These are phyloP conservation scores for Ostrea edulis DNA, from an alignment of 1,140 invertebrate species.

Conservation along the genomic window DNA sequence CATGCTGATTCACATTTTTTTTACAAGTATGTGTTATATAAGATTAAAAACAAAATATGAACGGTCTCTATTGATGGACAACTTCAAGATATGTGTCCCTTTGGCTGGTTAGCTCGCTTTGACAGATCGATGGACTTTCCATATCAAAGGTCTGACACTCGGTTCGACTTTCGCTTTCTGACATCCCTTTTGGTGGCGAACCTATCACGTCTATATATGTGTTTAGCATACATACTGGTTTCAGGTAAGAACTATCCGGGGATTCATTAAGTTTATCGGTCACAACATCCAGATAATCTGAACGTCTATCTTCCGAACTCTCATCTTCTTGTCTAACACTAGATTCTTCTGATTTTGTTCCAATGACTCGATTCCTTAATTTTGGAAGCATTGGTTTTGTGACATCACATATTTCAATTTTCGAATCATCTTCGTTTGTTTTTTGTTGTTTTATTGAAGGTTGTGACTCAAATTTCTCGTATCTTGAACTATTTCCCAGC, in stretches of 20 bases:
- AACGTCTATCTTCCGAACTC: background rate
- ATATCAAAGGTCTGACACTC: background rate
- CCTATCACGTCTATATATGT: background rate
- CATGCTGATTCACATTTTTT: too few species aligned
- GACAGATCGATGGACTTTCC: background rate
- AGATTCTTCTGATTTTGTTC: background rate
- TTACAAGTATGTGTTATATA: too few species aligned
- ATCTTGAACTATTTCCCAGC: background rate
- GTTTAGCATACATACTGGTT: background rate
- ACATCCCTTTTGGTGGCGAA: background rate
- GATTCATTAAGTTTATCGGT: background rate
- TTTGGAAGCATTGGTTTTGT: background rate
- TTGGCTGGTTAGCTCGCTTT: background rate
- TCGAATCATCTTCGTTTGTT: too few species aligned
- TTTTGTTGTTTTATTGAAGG: background rate
- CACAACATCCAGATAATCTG: background rate
- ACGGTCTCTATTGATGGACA: background rate
- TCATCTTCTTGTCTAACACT: background rate
- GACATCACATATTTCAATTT: too few species aligned
- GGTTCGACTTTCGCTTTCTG: background rate
- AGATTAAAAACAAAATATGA: background rate
- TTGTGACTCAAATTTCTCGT: conserved; percentile 4
- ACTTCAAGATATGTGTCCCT: background rate
- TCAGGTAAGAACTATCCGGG: background rate
- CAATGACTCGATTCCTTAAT: background rate